Percentiles rank a stretch among this genome's conserved stretches.
Evolutionary conservation across 2,113 vertebrate species (phyloP).

Genomic region (Argyrosomus japonicus): DNA sequence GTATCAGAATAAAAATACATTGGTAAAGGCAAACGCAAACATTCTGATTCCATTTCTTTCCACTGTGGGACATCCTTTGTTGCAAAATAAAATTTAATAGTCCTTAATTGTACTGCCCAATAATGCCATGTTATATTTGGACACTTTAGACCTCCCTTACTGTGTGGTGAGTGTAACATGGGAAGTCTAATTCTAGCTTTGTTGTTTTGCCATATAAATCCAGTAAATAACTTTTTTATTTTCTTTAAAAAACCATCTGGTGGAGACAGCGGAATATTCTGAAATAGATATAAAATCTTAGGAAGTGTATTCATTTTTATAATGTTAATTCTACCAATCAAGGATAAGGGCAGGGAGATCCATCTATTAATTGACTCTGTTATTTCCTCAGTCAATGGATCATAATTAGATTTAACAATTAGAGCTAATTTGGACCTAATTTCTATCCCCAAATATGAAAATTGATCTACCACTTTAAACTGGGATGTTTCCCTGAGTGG

Average conservation of each 20-base stretch:
- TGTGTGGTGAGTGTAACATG: not conserved
- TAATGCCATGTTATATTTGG: constrained; percentile 8
- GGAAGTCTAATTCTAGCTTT: not conserved
- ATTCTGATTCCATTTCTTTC: not conserved
- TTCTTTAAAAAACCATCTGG: not conserved
- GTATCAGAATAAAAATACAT: not conserved
- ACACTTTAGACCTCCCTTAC: not conserved
- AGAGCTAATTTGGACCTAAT: not conserved
- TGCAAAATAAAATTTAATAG: constrained; percentile 4
- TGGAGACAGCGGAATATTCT: too few relatives aligned
- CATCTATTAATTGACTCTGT: not conserved
- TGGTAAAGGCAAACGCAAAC: not conserved
- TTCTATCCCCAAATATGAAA: constrained; percentile 22
- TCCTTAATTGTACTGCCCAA: not conserved
- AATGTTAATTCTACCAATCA: not conserved
- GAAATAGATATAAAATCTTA: too few relatives aligned
- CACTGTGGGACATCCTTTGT: not conserved
- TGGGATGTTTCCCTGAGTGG: not conserved
- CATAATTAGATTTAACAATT: not conserved
- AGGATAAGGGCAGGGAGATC: not conserved
- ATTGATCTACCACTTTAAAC: constrained; percentile 21
- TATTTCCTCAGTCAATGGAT: not conserved
- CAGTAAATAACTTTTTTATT: not conserved
- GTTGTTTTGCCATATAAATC: not conserved
- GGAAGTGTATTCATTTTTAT: not conserved